phyloP scores from a whole-genome alignment of 2,113 vertebrate species.

The Brachypodius melanocephalos region DNA sequence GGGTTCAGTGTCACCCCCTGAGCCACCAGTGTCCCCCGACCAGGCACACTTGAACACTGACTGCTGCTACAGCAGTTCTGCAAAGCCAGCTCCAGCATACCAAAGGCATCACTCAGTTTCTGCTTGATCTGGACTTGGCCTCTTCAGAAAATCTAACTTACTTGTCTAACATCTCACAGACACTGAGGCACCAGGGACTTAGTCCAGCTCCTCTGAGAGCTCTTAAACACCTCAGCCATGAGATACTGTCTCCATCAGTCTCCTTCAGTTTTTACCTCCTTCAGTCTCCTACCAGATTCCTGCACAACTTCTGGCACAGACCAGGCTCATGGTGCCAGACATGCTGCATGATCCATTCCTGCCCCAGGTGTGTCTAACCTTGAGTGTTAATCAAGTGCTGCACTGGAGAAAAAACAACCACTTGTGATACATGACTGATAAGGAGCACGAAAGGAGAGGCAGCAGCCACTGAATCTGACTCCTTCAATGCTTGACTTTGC shows the following conservation, averaged over 20 bases:
- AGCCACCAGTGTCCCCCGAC: background rate
- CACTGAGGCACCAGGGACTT: background rate
- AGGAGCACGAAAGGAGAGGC: background rate
- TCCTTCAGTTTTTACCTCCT: background rate
- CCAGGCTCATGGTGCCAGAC: background rate
- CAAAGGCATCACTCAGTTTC: background rate
- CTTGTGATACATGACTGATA: background rate
- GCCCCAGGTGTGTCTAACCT: background rate
- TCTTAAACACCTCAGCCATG: background rate
- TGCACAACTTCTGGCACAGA: background rate
- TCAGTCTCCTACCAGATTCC: background rate
- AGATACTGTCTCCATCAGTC: background rate
- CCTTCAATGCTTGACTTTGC: background rate
- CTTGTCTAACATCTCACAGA: background rate
- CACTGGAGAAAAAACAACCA: background rate
- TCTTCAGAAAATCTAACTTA: background rate
- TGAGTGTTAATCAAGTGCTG: background rate
- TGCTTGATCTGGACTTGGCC: background rate
- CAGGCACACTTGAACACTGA: background rate
- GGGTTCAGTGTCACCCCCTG: background rate
- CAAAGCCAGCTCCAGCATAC: background rate
- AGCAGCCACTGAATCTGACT: background rate
- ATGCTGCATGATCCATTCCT: accelerated
- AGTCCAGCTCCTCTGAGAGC: background rate
- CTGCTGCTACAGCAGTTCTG: background rate